Evolutionary conservation across 2,888 invertebrate species (phyloP).

Genomic region (Heterodera filipjevi): DNA sequence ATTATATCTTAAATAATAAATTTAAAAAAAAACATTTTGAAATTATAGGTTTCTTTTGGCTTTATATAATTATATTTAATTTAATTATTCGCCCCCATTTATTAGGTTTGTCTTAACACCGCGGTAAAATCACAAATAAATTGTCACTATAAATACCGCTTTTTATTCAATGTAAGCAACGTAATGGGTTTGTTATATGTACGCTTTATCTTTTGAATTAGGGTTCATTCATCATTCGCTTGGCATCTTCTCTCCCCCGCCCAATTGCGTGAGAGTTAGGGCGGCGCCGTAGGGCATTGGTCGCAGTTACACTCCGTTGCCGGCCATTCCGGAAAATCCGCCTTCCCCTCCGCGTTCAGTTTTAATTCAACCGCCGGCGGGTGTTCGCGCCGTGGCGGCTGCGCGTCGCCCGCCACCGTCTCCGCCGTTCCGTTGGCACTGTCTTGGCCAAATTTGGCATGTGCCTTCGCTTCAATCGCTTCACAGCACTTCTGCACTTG

Average conservation of each 20-base stretch:
- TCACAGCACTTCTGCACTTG: background rate
- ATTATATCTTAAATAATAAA: no score
- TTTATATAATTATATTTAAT: no score
- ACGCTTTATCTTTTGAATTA: background rate
- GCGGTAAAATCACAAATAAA: no score
- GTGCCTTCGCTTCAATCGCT: background rate
- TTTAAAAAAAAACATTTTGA: no score
- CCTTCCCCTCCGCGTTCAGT: conserved; percentile 1
- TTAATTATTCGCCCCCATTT: no score
- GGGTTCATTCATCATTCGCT: background rate
- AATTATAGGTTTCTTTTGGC: no score
- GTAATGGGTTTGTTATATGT: no score
- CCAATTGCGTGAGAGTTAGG: background rate
- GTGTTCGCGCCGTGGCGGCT: background rate
- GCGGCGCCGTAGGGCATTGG: background rate
- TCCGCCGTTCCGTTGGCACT: background rate
- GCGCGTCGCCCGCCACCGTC: no score
- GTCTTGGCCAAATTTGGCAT: background rate
- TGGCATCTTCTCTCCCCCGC: no score
- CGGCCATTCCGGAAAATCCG: background rate
- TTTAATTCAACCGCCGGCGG: background rate
- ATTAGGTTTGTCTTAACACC: no score
- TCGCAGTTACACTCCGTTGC: background rate
- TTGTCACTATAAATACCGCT: no score
- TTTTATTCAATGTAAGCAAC: no score